phyloP scores from a whole-genome alignment of 1,140 invertebrate species.

The Bathynomus jamesi region DNA sequence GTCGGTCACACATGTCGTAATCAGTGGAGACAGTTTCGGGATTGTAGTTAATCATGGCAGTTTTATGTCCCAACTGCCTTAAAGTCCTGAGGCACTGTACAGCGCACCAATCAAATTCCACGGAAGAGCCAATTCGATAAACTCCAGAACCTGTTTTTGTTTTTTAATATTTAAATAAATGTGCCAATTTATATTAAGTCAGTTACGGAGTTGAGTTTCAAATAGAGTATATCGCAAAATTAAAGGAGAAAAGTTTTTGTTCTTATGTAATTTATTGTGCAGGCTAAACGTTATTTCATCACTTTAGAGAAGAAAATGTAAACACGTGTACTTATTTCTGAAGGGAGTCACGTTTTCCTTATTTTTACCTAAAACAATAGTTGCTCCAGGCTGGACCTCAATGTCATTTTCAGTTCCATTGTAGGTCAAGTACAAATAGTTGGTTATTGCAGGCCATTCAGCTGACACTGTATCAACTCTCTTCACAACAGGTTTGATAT shows the following conservation, averaged over 20 bases:
- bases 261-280: too few species aligned
- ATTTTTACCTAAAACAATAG: conserved; percentile 70
- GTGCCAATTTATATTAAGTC: too few species aligned
- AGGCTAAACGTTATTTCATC: too few species aligned
- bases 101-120: conserved; percentile 99
- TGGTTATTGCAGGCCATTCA: conserved; percentile 96
- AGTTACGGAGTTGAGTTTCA: too few species aligned
- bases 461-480: conserved; percentile 99
- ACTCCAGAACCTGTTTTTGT: conserved; percentile 94
- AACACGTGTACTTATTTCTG: too few species aligned
- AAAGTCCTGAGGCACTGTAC: conserved; percentile 91
- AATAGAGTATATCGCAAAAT: too few species aligned
- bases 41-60: conserved; percentile 99
- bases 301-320: too few species aligned
- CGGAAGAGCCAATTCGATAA: conserved; percentile 96
- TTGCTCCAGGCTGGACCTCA: conserved; percentile 65
- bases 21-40: conserved; percentile 99
- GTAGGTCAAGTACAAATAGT: conserved; percentile 96
- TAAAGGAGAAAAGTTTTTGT: too few species aligned
- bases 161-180: too few species aligned
- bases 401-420: conserved; percentile 83
- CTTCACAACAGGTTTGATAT: conserved; percentile 79
- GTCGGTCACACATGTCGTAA: conserved; percentile 96
- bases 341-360: too few species aligned
- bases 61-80: conserved; percentile 69